Evolutionary conservation across 2,797 vertebrate genomes (phyloP), one percentile per base, ranked within the genome.

Genomic region (Rhyacichthys aspro): DNA sequence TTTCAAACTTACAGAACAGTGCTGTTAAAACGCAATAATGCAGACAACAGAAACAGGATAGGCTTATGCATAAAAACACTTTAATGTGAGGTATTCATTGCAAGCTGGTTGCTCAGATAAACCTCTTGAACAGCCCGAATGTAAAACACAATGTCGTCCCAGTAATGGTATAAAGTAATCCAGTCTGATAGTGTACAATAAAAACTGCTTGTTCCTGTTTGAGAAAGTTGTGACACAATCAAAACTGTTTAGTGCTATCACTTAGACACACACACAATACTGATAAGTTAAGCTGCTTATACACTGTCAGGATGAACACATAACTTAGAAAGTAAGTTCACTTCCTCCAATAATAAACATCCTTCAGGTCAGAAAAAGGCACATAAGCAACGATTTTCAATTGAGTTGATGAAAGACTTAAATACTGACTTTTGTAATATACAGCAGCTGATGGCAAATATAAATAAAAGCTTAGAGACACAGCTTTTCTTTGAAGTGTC

Each of bases 1-100:
- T 33, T 60, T 59, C 5, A 2, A 44, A 47, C 8, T 10, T 43
- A 1, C 23, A 47, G 1, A 9, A 18, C 33, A 32, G 11, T 60
- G 39, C 11, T 46, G 16, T 33, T 38, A 18, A 43, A 45, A 63
- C 50, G 9, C 34, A 59, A 9, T 19, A 46, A 57, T 41, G 7
- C 6, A 66, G 61, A 7, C 14, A 42, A 54, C 79, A 68, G 28
- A 65, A 34, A 32, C 54, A 19, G 50, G 5, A 56, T 19, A 23
- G 9, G 52, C 4, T 7, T 60, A 32, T 79, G 75, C 70, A 71
- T 70, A 48, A 50, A 73, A 76, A 72, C 37, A 17, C 18, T 87
- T 86, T 85, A 88, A 73, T 86, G 32, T 80, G 88, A 88, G 84
- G 87, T 89, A 85, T 88, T 66, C 62, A 69, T 67, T 75, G 67